Percentiles rank a stretch among this genome's conserved stretches.
phyloP scores from a whole-genome alignment of 2,888 invertebrate species.

The Pyralis farinalis region DNA sequence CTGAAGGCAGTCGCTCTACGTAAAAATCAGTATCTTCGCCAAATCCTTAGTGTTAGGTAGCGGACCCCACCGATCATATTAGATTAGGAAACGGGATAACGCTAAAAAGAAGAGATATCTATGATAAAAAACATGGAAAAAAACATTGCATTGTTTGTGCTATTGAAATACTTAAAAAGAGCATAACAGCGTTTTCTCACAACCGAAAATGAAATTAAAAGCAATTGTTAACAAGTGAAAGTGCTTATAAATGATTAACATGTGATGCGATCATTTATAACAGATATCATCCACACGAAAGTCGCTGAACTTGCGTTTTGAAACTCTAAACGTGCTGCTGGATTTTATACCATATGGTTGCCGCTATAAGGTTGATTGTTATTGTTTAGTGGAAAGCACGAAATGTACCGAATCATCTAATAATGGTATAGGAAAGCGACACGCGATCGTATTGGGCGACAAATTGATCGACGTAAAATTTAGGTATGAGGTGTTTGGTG shows the following conservation, averaged over 20 bases:
- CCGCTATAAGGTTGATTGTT: neutral
- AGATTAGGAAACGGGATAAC: too few species aligned
- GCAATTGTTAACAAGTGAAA: constrained; percentile 48
- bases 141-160: neutral
- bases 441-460: constrained; percentile 12
- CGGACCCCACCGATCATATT: too few species aligned
- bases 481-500: neutral
- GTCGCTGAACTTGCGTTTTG: constrained; percentile 25
- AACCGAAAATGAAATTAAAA: constrained; percentile 26
- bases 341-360: neutral
- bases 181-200: constrained; percentile 6
- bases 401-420: constrained; percentile 22
- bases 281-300: constrained; percentile 35
- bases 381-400: constrained; percentile 3
- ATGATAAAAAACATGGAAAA: too few species aligned
- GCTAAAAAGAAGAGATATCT: too few species aligned
- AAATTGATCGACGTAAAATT: constrained; percentile 7
- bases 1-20: too few species aligned
- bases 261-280: constrained; percentile 53
- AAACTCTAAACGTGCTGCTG: neutral
- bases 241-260: constrained; percentile 45
- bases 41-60: too few species aligned
- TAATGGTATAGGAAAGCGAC: constrained; percentile 19
- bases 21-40: too few species aligned
- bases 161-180: neutral